Conservation (phyloP, 2,797 vertebrate species). For the Platalea minor region DNA sequence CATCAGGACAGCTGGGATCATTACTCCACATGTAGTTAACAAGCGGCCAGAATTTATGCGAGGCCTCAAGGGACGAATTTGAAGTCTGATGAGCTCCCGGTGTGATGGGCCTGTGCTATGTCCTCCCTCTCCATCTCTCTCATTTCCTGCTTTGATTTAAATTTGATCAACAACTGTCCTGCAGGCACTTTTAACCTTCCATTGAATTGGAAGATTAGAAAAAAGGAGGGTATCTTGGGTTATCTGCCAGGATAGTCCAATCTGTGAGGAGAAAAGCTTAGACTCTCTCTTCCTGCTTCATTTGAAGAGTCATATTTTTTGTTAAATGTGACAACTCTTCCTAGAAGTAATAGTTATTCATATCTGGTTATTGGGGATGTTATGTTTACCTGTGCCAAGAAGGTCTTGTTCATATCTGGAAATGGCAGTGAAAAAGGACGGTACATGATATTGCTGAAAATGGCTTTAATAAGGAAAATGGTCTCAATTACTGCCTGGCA, state of each 20-base stretch:
- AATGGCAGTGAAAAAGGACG: not conserved
- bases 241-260: not conserved
- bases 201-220: not conserved
- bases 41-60: not conserved
- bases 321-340: not conserved
- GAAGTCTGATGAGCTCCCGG: not conserved
- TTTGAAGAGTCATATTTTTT: not conserved
- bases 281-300: not conserved
- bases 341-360: not conserved
- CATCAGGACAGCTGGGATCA: not conserved
- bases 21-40: not conserved
- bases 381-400: not conserved
- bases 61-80: not conserved
- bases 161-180: constrained; percentile 40
- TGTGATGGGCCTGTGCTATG: not conserved
- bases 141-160: not conserved
- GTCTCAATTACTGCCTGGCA: not conserved
- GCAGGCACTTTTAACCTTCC: constrained; percentile 21
- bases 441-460: not conserved
- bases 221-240: not conserved
- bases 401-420: not conserved
- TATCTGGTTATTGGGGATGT: not conserved
- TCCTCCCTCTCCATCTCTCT: not conserved
- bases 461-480: not conserved
- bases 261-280: not conserved